Conservation (phyloP, 2,888 invertebrate genomes). For the Erebia palarica region DNA sequence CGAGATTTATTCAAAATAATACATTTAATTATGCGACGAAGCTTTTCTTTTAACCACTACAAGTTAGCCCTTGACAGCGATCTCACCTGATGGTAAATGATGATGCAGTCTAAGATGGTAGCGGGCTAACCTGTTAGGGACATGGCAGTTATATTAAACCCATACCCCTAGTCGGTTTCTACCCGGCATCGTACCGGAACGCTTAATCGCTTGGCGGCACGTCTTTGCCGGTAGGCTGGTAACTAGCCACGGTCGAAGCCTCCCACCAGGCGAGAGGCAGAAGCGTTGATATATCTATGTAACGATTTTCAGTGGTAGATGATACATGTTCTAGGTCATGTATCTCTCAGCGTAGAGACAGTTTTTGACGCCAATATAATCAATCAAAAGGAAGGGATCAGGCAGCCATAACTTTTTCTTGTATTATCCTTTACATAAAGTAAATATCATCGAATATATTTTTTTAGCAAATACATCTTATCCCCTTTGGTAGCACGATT, state of each 20-base stretch:
- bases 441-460: conserved; percentile 11
- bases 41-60: too few species aligned
- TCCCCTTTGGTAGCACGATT: background rate
- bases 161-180: too few species aligned
- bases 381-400: conserved; percentile 12
- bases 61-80: too few species aligned
- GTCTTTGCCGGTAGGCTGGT: too few species aligned
- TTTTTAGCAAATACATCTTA: background rate
- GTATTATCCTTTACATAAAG: conserved; percentile 15
- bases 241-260: too few species aligned
- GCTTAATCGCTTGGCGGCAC: too few species aligned
- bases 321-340: background rate
- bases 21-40: background rate
- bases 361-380: conserved; percentile 7
- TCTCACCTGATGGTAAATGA: too few species aligned
- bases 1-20: conserved; percentile 2
- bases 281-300: background rate
- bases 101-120: too few species aligned
- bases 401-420: conserved; percentile 5
- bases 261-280: too few species aligned
- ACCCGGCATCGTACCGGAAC: too few species aligned
- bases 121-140: too few species aligned
- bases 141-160: too few species aligned
- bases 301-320: background rate
- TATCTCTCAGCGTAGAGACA: background rate